Evolutionary conservation across 35 echinoderm and acorn worm genomes (phyloP).

Genomic region (Holothuria glaberrima): DNA sequence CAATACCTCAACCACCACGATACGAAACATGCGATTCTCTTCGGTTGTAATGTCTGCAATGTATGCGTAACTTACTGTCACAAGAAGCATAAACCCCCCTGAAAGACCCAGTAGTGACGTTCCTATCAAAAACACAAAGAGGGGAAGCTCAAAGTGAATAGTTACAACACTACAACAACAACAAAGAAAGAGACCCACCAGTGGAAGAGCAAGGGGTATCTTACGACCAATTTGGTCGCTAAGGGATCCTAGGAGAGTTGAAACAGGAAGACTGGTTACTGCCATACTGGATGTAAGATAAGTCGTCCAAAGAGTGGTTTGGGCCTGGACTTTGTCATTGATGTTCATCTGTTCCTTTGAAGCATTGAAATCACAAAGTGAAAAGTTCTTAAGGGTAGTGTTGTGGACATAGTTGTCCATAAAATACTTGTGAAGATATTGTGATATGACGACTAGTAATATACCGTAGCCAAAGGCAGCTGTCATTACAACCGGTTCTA

Average conservation of each 20-base stretch:
- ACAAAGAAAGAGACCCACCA: constrained; percentile 32
- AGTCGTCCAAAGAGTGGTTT: constrained; percentile 20
- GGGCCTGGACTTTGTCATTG: constrained; percentile 25
- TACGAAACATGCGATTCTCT: constrained; percentile 61
- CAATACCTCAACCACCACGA: constrained; percentile 48
- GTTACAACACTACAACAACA: background rate
- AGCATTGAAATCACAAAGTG: constrained; percentile 23
- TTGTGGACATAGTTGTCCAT: background rate
- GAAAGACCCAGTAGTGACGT: constrained; percentile 8
- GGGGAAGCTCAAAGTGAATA: constrained; percentile 43
- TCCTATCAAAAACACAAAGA: constrained; percentile 17
- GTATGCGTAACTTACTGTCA: constrained; percentile 51
- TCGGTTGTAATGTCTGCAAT: constrained; percentile 61
- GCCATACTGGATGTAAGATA: background rate
- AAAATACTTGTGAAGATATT: constrained; percentile 41
- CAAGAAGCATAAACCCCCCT: constrained; percentile 38
- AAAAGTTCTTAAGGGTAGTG: background rate
- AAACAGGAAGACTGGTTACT: constrained; percentile 17
- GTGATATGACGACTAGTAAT: constrained; percentile 19
- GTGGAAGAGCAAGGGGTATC: background rate
- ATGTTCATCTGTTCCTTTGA: background rate
- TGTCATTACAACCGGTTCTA: constrained; percentile 53
- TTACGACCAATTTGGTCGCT: constrained; percentile 60
- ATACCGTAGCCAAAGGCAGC: constrained; percentile 53
- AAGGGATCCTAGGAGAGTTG: constrained; percentile 18